Conservation (phyloP, 2,888 invertebrate species). For the Arrhopalites spinosus region DNA sequence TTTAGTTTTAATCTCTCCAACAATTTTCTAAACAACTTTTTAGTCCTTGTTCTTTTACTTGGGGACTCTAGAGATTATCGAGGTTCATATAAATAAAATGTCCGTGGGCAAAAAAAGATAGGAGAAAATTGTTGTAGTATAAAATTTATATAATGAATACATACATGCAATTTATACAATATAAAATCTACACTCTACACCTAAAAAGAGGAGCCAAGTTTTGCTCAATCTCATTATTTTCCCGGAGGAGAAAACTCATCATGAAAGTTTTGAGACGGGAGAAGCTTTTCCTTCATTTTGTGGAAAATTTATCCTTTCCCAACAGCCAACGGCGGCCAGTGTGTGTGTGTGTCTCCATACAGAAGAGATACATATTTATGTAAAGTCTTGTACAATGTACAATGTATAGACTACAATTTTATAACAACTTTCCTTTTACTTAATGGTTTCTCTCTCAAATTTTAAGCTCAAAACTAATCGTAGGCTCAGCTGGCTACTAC, state of each 20-base stretch:
- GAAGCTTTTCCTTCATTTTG: conserved; percentile 9
- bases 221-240: conserved; percentile 17
- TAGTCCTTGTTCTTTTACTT: too few species aligned
- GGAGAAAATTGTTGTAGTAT: too few species aligned
- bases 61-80: too few species aligned
- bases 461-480: neutral
- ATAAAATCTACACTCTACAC: neutral
- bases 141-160: neutral
- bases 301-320: conserved; percentile 9
- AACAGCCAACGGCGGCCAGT: neutral
- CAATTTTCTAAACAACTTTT: too few species aligned
- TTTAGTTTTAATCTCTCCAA: too few species aligned
- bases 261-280: conserved; percentile 12
- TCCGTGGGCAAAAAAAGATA: too few species aligned
- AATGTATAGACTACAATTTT: too few species aligned
- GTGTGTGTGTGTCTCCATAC: neutral
- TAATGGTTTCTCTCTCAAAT: too few species aligned
- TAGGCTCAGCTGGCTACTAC: neutral
- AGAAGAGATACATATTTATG: neutral
- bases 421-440: too few species aligned
- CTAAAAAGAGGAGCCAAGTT: conserved; percentile 7
- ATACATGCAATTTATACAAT: neutral
- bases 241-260: conserved; percentile 14
- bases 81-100: too few species aligned
- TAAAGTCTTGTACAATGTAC: neutral